Base-by-base conservation (phyloP, 1,140 invertebrate genomes). In the Leptinotarsa undecemlineata region DNA sequence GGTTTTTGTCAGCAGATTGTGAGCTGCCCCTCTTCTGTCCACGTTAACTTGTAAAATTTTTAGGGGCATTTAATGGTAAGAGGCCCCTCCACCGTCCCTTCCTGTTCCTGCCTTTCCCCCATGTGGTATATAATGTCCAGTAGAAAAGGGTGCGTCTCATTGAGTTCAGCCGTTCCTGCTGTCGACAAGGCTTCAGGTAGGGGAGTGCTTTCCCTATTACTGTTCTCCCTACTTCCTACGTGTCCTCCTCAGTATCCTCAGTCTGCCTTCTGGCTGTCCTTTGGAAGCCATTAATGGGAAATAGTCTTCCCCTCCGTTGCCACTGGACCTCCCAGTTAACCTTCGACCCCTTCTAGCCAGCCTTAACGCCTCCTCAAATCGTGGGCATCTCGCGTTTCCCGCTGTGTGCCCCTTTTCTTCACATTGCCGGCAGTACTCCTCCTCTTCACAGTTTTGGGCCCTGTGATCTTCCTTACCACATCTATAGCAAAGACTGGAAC, bases 401-500 rank as follows among this genome's bases (percentile, higher is more conserved):
- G 15, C 17, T 20, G 19, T 26, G 21, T 76, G 75, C 1, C 47
- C 23, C 62, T 64, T 64, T 8, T 70, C 48, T 4, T 70, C 14
- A 15, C 75, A 76, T 17, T 70, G 8, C 8, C 21, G 48, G 62
- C 75, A 76, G n/a, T n/a, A 21, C 23, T 57, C 57, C 48, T 71
- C 48, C 8, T 20, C 67, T 26, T 23, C 47, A 19, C 74, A 76
- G 3, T 19, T 71, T n/a, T 57, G 63, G n/a, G 48, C 64, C 33
- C 11, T 71, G 26, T 76, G 75, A 0, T 60, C 72, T 42, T 64
- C 51, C 57, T 71, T 26, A 2, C 77, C 77, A 57, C 79, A 80
- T 48, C 71, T 75, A 48, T 57, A 64, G 57, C 79, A 80, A 1
- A 26, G 23, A 4, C 75, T 5, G 26, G 19, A 51, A 42, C 75